Conservation (phyloP, 2,113 vertebrate genomes). For the Lucifuga dentata region DNA sequence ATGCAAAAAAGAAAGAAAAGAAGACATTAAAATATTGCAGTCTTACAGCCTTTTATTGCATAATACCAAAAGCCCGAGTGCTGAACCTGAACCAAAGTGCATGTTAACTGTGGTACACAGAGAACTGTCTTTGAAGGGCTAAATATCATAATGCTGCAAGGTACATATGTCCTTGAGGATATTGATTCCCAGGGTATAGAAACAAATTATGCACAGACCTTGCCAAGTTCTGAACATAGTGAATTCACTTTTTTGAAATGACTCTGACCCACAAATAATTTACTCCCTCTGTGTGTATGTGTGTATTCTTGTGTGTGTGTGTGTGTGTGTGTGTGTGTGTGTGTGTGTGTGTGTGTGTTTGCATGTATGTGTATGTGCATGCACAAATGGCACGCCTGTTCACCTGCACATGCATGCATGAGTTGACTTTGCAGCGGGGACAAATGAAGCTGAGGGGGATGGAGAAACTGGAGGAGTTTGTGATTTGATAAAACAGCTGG, state of each 20-base stretch:
- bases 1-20: slow-evolving; percentile 13
- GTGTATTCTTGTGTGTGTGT: neutral
- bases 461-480: slow-evolving; percentile 78
- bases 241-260: slow-evolving; percentile 65
- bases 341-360: neutral
- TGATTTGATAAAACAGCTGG: slow-evolving; percentile 89
- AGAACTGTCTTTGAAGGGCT: slow-evolving; percentile 44
- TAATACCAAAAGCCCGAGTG: neutral
- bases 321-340: neutral
- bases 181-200: slow-evolving; percentile 62
- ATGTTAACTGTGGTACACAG: slow-evolving; percentile 37
- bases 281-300: slow-evolving; percentile 17
- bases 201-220: slow-evolving; percentile 64
- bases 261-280: slow-evolving; percentile 46
- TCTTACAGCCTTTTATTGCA: slow-evolving; percentile 2
- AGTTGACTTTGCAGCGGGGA: slow-evolving; percentile 84
- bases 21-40: slow-evolving; percentile 21
- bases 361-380: neutral
- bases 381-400: too few species aligned
- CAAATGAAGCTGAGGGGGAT: slow-evolving; percentile 88
- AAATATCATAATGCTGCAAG: slow-evolving; percentile 72
- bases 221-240: slow-evolving; percentile 68
- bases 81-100: slow-evolving; percentile 16
- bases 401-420: slow-evolving; percentile 61
- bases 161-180: slow-evolving; percentile 75